Base-by-base conservation (phyloP, 2,113 vertebrate genomes). In the Hydrochoerus hydrochaeris region DNA sequence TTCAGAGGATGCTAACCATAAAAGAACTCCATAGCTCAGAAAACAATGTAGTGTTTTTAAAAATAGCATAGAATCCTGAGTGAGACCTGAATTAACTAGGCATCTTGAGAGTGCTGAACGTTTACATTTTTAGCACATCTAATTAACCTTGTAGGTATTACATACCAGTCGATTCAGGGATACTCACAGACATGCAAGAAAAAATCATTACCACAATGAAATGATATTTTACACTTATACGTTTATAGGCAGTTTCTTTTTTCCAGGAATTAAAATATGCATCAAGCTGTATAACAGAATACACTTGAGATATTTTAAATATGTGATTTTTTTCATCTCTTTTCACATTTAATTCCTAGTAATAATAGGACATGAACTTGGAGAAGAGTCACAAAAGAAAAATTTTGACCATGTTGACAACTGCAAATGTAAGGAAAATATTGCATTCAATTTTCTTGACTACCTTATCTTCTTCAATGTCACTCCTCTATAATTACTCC, bases 71-170 rank as follows among this genome's bases (percentile, higher is more conserved):
- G 73, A 89, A 54, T 19, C 30, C 85, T 80, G 77, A n/a, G 52
- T 93, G 57, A 95, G 80, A 96, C 78, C 67, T 84, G 86, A 88
- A 95, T 97, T 96, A 96, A 81, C 73, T 57, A 95, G 88, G 30
- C 75, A 82, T 89, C 78, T 88, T 71, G 38, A 96, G 88, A 88
- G 52, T 92, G 63, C 19, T 17, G 38, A 86, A 44, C 10, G 0
- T 83, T 96, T 92, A 94, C 14, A 75, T 88, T 95, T 95, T 94
- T 24, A 91, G 78, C 85, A 84, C 82, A 93, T 81, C 65, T 93
- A 96, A 97, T 96, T 97, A 97, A 96, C 91, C 93, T 97, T 95
- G 78, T 62, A 90, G 80, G 80, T 94, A 96, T 94, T 90, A 89
- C 63, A 92, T 96, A 82, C 60, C 89, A 96, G 71, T 90, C 5